phyloP scores from a whole-genome alignment of 1,140 invertebrate genomes.

The Harpegnathos saltator region DNA sequence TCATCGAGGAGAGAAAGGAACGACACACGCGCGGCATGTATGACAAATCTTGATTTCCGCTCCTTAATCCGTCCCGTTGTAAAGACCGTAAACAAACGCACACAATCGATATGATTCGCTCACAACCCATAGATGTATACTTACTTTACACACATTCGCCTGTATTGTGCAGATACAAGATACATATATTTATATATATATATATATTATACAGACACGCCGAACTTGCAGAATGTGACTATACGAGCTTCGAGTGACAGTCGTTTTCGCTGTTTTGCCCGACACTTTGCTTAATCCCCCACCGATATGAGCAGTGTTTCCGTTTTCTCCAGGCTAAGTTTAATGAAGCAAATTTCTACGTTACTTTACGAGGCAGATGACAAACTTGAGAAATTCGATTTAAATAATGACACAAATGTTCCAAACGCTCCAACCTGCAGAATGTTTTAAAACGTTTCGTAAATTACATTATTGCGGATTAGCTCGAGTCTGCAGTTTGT shows the following conservation, averaged over 20 bases:
- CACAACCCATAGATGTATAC: constrained; percentile 72
- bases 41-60: constrained; percentile 22
- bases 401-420: too few relatives aligned
- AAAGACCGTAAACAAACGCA: constrained; percentile 61
- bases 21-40: neutral
- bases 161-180: constrained; percentile 61
- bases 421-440: too few relatives aligned
- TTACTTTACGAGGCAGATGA: neutral
- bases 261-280: constrained; percentile 74
- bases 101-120: constrained; percentile 75
- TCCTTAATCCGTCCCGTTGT: constrained; percentile 23
- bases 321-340: constrained; percentile 10
- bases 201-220: constrained; percentile 74
- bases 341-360: neutral
- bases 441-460: neutral
- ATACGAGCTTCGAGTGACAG: constrained; percentile 81
- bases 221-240: constrained; percentile 83
- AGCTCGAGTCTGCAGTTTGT: neutral
- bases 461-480: neutral
- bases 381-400: neutral
- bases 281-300: constrained; percentile 61
- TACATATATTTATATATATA: constrained; percentile 63
- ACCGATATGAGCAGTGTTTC: constrained; percentile 41
- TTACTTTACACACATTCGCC: constrained; percentile 62
- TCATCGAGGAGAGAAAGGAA: too few relatives aligned